phyloP scores from a whole-genome alignment of 23 tunicate species.

The Styela clava region DNA sequence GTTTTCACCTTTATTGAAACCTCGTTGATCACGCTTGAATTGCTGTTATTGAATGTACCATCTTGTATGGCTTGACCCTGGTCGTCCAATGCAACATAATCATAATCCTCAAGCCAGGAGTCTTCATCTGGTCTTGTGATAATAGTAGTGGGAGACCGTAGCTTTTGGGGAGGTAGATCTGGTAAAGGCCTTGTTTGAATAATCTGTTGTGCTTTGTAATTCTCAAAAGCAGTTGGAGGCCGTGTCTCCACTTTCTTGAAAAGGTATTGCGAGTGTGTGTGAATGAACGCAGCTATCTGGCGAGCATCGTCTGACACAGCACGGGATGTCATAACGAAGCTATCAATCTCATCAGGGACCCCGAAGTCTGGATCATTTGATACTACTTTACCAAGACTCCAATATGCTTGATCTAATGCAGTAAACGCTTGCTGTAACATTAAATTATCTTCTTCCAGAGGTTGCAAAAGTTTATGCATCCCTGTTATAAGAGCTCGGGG shows the following conservation, averaged over 20 bases:
- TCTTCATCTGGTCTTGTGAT: constrained; percentile 34
- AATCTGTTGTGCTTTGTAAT: background rate
- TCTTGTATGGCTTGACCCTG: background rate
- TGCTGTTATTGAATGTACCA: background rate
- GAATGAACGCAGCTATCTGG: constrained; percentile 81
- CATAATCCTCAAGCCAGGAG: constrained; percentile 87
- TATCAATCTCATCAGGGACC: constrained; percentile 66
- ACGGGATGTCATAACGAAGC: constrained; percentile 93
- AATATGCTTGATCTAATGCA: constrained; percentile 36
- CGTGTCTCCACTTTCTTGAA: constrained; percentile 37
- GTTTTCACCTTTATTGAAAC: background rate
- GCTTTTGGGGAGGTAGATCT: constrained; percentile 38
- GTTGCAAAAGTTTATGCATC: constrained; percentile 49
- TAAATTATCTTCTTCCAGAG: constrained; percentile 77
- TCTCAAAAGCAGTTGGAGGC: background rate
- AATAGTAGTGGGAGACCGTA: background rate
- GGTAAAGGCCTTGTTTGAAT: constrained; percentile 88
- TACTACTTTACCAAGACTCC: constrained; percentile 59
- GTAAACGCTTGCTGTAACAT: constrained; percentile 68
- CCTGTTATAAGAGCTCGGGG: constrained; percentile 43
- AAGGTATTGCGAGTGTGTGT: constrained; percentile 68
- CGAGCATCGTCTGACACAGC: constrained; percentile 88
- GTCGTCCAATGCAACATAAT: constrained; percentile 85
- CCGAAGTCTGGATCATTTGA: constrained; percentile 37
- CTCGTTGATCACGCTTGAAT: background rate